Evolutionary conservation across 2,797 vertebrate species (phyloP), one percentile per base, ranked within the genome.

Genomic region (Prunella strophiata): DNA sequence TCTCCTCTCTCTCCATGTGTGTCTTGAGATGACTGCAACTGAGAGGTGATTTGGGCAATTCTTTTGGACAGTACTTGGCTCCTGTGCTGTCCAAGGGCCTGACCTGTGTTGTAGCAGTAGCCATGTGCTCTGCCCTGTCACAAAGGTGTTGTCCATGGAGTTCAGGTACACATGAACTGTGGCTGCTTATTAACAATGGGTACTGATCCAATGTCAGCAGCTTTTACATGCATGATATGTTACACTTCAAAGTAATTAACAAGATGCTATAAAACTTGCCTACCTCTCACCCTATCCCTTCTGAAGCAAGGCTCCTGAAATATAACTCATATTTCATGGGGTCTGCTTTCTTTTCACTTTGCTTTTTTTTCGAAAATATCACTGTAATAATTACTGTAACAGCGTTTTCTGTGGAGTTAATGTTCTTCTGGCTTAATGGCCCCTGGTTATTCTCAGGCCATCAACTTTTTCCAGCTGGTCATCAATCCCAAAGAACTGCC

Each of bases 401-500:
- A 92, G 81, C 71, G 21, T 91, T 95, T 97, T 97, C 87, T 96
- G 75, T 62, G 94, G 94, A 97, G 96, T 96, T 98, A 97, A 97
- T 97, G 97, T 97, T 96, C 95, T 91, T 87, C 91, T 95, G 96
- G 94, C 74, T 97, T 98, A 97, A 98, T 97, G 97, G 96, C 89
- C 97, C 96, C 96, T 96, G 77, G 95, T 97, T 96, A 95, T 96
- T 97, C 97, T 97, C 92, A 97, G 96, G 89, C 95, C 97, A 94
- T 96, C 97, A 96, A 71, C 94, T 96, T 93, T 94, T 97, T 94
- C 91, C 83, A 95, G 88, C 92, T 94, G 96, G 96, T 88, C 96
- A 95, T 97, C 97, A 97, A 97, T 97, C 96, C 94, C 78, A 75
- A 73, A 93, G 94, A 95, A 92, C 84, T 86, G 95, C 93, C 82